phyloP scores from a whole-genome alignment of 2,113 vertebrate species.

The Chelonoidis abingdonii region DNA sequence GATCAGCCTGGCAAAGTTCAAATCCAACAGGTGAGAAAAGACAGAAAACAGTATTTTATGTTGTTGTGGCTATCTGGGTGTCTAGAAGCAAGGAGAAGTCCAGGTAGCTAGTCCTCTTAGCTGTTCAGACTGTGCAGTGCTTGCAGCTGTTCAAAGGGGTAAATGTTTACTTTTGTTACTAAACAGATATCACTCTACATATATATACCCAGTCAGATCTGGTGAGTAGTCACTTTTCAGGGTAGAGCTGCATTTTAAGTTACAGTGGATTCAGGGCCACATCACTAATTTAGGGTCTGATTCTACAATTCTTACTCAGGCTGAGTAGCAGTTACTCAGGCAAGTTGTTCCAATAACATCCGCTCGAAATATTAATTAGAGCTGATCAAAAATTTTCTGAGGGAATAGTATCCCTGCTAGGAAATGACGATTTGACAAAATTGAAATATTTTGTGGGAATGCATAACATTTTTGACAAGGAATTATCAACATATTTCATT shows the following conservation, averaged over 20 bases:
- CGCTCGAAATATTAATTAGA: rapidly evolving
- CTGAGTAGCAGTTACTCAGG: background rate
- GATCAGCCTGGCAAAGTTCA: background rate
- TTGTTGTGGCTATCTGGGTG: conserved; percentile 10
- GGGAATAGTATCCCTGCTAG: background rate
- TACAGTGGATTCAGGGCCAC: background rate
- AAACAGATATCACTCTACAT: background rate
- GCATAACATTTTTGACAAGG: background rate
- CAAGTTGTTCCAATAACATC: background rate
- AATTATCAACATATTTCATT: background rate
- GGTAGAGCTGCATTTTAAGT: background rate
- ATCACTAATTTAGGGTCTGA: background rate
- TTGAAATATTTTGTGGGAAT: background rate
- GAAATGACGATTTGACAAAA: background rate
- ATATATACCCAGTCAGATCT: background rate
- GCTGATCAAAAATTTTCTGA: background rate
- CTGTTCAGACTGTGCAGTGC: background rate
- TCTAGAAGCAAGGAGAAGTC: conserved; percentile 45
- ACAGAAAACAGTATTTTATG: background rate
- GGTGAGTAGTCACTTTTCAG: background rate
- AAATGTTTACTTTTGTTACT: background rate
- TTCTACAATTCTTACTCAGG: background rate
- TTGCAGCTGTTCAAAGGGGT: background rate
- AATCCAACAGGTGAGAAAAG: background rate
- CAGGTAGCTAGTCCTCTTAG: background rate